phyloP scores from a whole-genome alignment of 2,797 vertebrate genomes.

The Hyperoplus lanceolatus region DNA sequence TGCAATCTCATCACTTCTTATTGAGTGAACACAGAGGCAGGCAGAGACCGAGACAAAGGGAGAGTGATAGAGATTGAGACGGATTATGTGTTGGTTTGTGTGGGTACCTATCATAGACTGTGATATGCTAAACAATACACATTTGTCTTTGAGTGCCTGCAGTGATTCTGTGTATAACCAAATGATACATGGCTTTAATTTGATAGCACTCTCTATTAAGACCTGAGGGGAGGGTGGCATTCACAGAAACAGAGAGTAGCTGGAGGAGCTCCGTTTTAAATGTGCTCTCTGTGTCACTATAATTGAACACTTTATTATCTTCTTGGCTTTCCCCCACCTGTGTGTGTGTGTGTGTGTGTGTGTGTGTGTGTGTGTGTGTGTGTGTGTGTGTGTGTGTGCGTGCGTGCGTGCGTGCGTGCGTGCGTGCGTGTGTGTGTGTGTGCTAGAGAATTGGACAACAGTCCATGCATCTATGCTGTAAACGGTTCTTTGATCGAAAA shows the following conservation, averaged over 20 bases:
- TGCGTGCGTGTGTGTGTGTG: no score
- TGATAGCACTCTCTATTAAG: constrained; percentile 70
- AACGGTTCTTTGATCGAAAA: no score
- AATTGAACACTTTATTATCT: constrained; percentile 86
- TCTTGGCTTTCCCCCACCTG: constrained; percentile 47
- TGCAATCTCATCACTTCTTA: constrained; percentile 60
- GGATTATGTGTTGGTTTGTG: constrained; percentile 48
- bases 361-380: no score
- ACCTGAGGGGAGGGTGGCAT: constrained; percentile 38
- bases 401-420: no score
- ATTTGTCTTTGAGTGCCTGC: constrained; percentile 43
- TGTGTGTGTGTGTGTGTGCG: no score
- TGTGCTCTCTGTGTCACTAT: constrained; percentile 69
- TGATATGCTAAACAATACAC: constrained; percentile 56
- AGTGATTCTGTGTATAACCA: constrained; percentile 58
- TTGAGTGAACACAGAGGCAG: constrained; percentile 49
- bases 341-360: constrained; percentile 28
- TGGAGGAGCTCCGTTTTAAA: constrained; percentile 68
- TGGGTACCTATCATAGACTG: constrained; percentile 38
- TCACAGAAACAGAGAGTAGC: constrained; percentile 61
- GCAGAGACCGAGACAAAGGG: constrained; percentile 48
- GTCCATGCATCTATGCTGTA: no score
- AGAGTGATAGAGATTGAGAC: constrained; percentile 47
- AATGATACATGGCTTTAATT: constrained; percentile 85
- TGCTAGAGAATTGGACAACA: no score